Base-by-base conservation (phyloP, 1,140 invertebrate genomes). In the Cherax destructor region DNA sequence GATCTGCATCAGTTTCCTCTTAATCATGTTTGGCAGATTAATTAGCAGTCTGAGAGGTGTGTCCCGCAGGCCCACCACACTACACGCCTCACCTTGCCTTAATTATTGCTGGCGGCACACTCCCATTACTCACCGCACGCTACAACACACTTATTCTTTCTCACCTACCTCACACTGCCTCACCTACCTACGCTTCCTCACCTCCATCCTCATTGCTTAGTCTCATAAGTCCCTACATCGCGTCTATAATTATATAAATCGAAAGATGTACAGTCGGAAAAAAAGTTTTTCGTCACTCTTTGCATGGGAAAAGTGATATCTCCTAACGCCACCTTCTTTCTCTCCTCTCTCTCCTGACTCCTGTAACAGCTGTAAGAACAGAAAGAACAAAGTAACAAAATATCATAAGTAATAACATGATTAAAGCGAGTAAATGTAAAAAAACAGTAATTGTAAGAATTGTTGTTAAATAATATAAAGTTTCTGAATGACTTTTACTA, bases 21-120 rank as follows among this genome's bases (percentile, higher is more conserved):
- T 80, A 80, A 80, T 80, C 47, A 80, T 50, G 79, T 80, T 80
- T 80, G 79, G 49, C 79, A 80, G 76, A 56, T 56, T 80, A 80
- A 80, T 80, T 56, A 80, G 79, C 41, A 49, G 49, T 18, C 50
- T 56, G 79, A n/a, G 47, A 56, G 79, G 79, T 21, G 16, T 18
- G n/a, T 52, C 79, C n/a, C 41, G 79, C 79, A 80, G 41, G 79
- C 61, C 61, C 21, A 10, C 10, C 61, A 21, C 61, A 7, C 79
- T 52, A 18, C 79, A 52, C 79, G 47, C 47, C 79, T 4, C 21
- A 13, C 13, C 11, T 47, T 49, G 3, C 56, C 47, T 80, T 80
- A 80, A 80, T 80, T 80, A 80, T 52, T 56, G 79, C 49, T 24
- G 21, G 30, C 79, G 10, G 47, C 49, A 50, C n/a, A 50, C 76